phyloP scores from a whole-genome alignment of 2,888 invertebrate genomes.

The Nasonia oneida region DNA sequence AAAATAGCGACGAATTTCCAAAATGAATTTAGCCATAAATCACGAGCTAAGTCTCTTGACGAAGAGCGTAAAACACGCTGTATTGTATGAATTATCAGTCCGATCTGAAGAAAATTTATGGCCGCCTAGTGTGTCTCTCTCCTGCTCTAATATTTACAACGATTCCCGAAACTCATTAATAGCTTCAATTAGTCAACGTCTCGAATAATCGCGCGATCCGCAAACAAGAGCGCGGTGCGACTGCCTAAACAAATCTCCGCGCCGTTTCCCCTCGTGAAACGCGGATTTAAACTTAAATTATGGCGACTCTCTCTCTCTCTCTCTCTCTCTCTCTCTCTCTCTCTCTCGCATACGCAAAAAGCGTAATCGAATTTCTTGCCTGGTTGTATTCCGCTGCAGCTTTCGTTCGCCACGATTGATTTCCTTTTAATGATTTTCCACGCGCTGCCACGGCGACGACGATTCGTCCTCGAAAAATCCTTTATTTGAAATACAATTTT shows the following conservation, averaged over 20 bases:
- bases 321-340: not conserved
- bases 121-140: not conserved
- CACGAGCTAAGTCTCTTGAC: not conserved
- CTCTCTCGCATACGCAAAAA: slow-evolving; percentile 41
- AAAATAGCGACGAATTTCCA: not conserved
- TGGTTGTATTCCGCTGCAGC: not conserved
- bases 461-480: not conserved
- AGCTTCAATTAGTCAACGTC: slow-evolving; percentile 62
- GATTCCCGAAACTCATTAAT: slow-evolving; percentile 58
- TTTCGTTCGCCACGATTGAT: not conserved
- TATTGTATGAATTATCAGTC: slow-evolving; percentile 50
- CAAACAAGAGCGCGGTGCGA: slow-evolving; percentile 38
- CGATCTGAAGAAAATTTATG: slow-evolving; percentile 68
- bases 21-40: slow-evolving; percentile 35
- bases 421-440: slow-evolving; percentile 24
- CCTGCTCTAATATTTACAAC: slow-evolving; percentile 56
- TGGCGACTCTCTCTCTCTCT: not conserved
- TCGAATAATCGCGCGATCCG: slow-evolving; percentile 56
- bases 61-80: not conserved
- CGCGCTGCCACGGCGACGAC: too few relatives aligned
- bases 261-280: slow-evolving; percentile 30
- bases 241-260: slow-evolving; percentile 49
- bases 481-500: not conserved
- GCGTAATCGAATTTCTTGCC: slow-evolving; percentile 38
- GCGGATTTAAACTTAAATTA: slow-evolving; percentile 43